Percentiles rank a stretch among this genome's conserved stretches.
Conservation (phyloP, 1,140 invertebrate genomes). For the Lepidurus apus region DNA sequence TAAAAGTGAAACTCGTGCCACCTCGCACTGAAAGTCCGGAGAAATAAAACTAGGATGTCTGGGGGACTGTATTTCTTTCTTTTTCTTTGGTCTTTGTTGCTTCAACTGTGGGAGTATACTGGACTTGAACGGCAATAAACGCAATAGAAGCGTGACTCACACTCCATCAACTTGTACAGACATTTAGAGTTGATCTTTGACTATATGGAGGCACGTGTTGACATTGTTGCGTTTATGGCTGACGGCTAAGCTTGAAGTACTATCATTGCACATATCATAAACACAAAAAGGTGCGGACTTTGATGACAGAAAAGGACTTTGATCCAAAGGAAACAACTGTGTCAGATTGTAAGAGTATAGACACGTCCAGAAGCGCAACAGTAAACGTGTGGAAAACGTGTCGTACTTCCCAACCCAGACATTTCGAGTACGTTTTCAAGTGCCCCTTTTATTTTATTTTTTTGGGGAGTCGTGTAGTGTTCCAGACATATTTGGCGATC, state of each 20-base stretch:
- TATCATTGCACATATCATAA: background rate
- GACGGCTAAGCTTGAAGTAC: background rate
- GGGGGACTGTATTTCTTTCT: background rate
- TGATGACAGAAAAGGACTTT: too few species aligned
- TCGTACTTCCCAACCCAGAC: too few species aligned
- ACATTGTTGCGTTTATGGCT: conserved; percentile 1
- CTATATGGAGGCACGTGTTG: background rate
- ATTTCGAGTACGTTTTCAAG: too few species aligned
- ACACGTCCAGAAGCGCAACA: too few species aligned
- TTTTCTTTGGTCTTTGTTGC: background rate
- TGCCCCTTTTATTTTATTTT: too few species aligned
- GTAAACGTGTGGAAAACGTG: too few species aligned
- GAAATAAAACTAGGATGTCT: background rate
- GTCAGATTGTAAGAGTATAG: too few species aligned
- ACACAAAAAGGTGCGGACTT: background rate
- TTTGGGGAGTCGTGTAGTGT: too few species aligned
- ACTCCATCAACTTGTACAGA: background rate
- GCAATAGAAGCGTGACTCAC: background rate
- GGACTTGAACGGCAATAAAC: too few species aligned
- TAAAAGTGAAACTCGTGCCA: conserved; percentile 12
- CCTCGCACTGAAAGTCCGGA: background rate
- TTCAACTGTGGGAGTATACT: too few species aligned
- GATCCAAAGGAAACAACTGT: too few species aligned
- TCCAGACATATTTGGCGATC: too few species aligned
- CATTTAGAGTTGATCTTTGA: background rate